Base-by-base conservation (phyloP, 2,888 invertebrate species). In the Lagria hirta region DNA sequence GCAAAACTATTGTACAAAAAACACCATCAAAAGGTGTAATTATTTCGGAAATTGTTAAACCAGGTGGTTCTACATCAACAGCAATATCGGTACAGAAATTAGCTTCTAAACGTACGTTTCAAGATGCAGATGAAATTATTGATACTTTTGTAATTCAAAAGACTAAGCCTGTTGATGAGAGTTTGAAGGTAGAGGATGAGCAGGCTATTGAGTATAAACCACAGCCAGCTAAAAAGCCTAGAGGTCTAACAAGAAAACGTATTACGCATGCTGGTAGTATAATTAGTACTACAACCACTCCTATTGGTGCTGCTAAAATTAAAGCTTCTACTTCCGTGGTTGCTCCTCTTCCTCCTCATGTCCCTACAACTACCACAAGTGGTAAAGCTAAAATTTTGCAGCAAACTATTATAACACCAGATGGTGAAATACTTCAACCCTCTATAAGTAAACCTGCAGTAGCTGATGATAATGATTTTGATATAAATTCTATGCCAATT, bases 401-500 rank as follows among this genome's bases (percentile, higher is more conserved):
- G 41, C 71, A 72, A 48, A 69, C 73, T 0, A 73, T 73, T 14
- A 72, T 73, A 15, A 70, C 70, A 17, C 66, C 73, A 2, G 61
- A 65, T 2, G 69, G 69, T 7, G 66, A 70, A 45, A 60, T 69
- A 10, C 56, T 70, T 11, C 67, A 69, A 48, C 59, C 65, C 3
- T 43, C 49, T 1, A 43, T 42, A 3, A 13, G 28, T 2, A 8
- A 29, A 5, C 17, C 12, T 13, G 6, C 26, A 3, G 15, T 12
- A 3, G 10, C 29, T 7, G 78, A 78, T 48, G 76, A 76, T 35
- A 63, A 73, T 41, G 69, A 80, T 49, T 80, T 86, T 51, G 86
- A 87, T 63, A 86, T 86, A 18, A 82, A 83, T 65, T 84, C 84
- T 1, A 85, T 86, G 83, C 86, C 86, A 1, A 83, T 86, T 48